phyloP scores from a whole-genome alignment of 2,888 invertebrate genomes.

The Philopedon plagiatum region DNA sequence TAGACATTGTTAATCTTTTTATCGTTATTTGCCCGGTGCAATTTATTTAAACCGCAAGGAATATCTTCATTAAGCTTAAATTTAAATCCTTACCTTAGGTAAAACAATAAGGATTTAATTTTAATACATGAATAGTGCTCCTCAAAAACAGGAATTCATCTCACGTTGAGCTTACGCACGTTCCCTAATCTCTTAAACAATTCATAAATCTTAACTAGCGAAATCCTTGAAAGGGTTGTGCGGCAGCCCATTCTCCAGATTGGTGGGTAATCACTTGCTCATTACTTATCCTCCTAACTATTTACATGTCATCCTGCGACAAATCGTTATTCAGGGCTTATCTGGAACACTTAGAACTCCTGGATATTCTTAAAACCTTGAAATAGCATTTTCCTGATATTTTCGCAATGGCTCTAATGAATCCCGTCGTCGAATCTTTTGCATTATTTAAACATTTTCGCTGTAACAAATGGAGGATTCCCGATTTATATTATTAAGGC shows the following conservation, averaged over 20 bases:
- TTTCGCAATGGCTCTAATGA: constrained; percentile 48
- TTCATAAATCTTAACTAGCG: constrained; percentile 64
- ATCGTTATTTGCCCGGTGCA: background rate
- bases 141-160: constrained; percentile 13
- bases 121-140: constrained; percentile 16
- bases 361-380: constrained; percentile 55
- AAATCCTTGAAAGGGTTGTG: constrained; percentile 47
- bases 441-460: constrained; percentile 59
- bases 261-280: constrained; percentile 68
- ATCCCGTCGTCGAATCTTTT: constrained; percentile 54
- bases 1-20: background rate
- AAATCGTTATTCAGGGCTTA: constrained; percentile 59
- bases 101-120: constrained; percentile 10
- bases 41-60: constrained; percentile 1
- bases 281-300: constrained; percentile 63
- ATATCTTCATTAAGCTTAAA: background rate
- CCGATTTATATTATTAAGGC: constrained; percentile 45
- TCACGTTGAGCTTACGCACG: constrained; percentile 65
- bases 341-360: constrained; percentile 55
- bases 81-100: constrained; percentile 7
- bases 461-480: constrained; percentile 52
- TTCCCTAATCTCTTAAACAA: constrained; percentile 67
- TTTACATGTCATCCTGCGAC: constrained; percentile 58
- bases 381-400: constrained; percentile 53
- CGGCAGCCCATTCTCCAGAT: constrained; percentile 63